These are phyloP conservation scores for Proales similis DNA, from an alignment of 1,140 invertebrate genomes.

Conservation along the genomic window DNA sequence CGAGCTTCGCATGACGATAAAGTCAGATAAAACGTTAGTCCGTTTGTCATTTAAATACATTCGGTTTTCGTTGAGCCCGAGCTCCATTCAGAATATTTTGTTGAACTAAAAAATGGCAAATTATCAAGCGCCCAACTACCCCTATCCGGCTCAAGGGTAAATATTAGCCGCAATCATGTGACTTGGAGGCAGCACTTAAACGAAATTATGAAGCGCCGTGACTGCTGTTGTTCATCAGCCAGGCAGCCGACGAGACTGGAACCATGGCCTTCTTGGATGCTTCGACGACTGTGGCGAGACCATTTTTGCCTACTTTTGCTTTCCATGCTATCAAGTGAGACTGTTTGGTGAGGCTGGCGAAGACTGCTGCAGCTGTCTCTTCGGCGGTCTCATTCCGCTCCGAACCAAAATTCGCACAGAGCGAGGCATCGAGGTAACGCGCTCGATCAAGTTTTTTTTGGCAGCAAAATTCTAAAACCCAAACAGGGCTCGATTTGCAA, in stretches of 20 bases:
- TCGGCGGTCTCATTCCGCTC: not conserved
- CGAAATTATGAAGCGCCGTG: no score
- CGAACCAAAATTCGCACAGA: conserved; percentile 30
- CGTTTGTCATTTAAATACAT: no score
- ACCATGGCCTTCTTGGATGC: conserved; percentile 4
- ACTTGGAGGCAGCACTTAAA: no score
- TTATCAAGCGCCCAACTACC: no score
- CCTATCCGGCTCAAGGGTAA: no score
- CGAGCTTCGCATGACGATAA: no score
- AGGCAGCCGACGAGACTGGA: conserved; percentile 18
- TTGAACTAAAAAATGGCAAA: no score
- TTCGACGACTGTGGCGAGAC: conserved; percentile 4
- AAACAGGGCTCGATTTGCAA: conserved; percentile 3
- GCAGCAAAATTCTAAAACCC: not conserved
- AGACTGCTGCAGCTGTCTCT: conserved; percentile 13
- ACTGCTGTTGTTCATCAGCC: no score
- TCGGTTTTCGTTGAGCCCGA: no score
- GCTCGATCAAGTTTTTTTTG: not conserved
- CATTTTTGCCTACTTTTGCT: conserved; percentile 19
- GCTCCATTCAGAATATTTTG: no score
- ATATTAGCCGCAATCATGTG: no score
- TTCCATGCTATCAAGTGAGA: not conserved
- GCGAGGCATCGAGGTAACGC: conserved; percentile 12
- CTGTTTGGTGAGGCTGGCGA: conserved; percentile 10
- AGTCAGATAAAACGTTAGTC: no score